Conservation (phyloP, 1,140 invertebrate genomes). For the Drosophila nigromelanica region DNA sequence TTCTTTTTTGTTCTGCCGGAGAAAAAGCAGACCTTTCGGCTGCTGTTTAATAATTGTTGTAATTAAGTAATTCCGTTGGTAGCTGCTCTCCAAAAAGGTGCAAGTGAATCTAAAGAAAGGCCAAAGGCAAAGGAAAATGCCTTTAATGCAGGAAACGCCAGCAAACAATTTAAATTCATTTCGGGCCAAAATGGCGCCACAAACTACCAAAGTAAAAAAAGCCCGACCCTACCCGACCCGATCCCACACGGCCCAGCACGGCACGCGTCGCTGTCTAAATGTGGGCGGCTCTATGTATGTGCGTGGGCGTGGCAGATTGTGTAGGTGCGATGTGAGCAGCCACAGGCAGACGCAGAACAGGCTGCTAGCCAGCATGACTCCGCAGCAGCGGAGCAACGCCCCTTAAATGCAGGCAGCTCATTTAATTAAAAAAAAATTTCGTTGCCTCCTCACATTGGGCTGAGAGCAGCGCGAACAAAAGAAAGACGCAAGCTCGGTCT, state of each 20-base stretch:
- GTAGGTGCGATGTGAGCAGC: constrained; percentile 68
- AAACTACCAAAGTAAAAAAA: constrained; percentile 69
- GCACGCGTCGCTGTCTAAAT: constrained; percentile 18
- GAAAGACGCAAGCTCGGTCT: not conserved
- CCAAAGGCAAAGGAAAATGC: constrained; percentile 59
- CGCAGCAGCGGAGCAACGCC: constrained; percentile 16
- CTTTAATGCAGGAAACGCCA: constrained; percentile 72
- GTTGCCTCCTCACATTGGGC: constrained; percentile 21
- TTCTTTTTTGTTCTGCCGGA: constrained; percentile 5
- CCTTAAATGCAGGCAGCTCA: constrained; percentile 60
- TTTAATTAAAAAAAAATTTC: constrained; percentile 82
- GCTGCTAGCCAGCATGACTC: constrained; percentile 52
- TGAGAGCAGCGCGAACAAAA: not conserved
- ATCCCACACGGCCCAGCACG: constrained; percentile 5
- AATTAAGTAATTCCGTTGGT: constrained; percentile 79
- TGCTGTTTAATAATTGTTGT: constrained; percentile 80
- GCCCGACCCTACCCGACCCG: constrained; percentile 7
- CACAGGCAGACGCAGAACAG: constrained; percentile 16
- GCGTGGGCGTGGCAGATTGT: constrained; percentile 29
- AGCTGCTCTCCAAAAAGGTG: constrained; percentile 40
- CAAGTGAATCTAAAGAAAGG: constrained; percentile 21
- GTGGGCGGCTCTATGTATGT: constrained; percentile 15
- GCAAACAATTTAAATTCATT: constrained; percentile 82
- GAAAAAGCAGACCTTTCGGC: constrained; percentile 48
- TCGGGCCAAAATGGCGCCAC: constrained; percentile 75